Conservation (phyloP, 2,113 vertebrate species). For the Zosterops lateralis region DNA sequence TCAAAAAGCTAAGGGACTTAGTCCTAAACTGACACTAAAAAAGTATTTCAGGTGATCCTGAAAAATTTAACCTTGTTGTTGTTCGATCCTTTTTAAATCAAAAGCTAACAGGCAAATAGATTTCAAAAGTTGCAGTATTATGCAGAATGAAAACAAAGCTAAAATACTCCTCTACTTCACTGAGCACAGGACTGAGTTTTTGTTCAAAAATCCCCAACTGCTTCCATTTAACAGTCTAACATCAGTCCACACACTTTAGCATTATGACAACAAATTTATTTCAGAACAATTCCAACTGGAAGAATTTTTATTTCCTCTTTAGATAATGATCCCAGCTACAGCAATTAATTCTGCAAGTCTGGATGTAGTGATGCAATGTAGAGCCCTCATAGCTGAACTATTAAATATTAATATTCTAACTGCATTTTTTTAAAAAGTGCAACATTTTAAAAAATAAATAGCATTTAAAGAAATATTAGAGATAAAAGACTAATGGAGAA, state of each 20-base stretch:
- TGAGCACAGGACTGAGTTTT: neutral
- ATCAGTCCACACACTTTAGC: neutral
- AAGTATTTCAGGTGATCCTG: neutral
- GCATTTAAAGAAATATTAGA: neutral
- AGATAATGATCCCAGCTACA: neutral
- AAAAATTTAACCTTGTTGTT: neutral
- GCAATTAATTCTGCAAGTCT: neutral
- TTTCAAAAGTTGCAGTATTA: neutral
- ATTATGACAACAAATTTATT: neutral
- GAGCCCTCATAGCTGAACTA: neutral
- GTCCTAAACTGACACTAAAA: neutral
- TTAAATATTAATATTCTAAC: neutral
- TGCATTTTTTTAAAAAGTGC: neutral
- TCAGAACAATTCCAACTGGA: neutral
- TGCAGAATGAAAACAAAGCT: neutral
- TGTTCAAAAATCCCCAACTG: neutral
- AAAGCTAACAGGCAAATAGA: neutral
- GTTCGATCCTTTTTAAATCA: neutral
- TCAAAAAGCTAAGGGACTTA: neutral
- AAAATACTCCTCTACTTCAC: neutral
- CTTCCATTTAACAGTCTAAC: neutral
- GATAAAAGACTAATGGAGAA: neutral
- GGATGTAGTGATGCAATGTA: neutral
- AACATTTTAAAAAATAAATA: neutral
- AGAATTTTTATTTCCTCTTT: neutral